These are phyloP conservation scores for Macrostomum lignano DNA, from an alignment of 1,140 invertebrate genomes.

Conservation along the genomic window DNA sequence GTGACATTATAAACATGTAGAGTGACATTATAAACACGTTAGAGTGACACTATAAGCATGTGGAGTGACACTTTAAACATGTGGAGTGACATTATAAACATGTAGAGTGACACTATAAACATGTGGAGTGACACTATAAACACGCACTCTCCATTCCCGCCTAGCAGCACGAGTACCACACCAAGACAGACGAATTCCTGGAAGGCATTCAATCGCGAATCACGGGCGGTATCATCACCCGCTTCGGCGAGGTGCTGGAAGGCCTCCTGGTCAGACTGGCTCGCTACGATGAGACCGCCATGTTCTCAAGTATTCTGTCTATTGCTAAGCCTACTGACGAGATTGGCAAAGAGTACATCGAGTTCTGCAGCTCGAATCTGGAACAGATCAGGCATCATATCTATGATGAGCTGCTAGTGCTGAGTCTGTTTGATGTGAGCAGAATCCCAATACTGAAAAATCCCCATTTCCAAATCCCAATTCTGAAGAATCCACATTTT, in stretches of 20 bases:
- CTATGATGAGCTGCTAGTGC: constrained; percentile 77
- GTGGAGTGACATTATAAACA: too few species aligned
- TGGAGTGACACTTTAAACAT: too few species aligned
- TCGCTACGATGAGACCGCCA: constrained; percentile 81
- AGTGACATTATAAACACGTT: too few species aligned
- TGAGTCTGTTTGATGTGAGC: constrained; percentile 72
- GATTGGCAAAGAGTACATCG: constrained; percentile 47
- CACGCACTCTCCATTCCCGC: too few species aligned
- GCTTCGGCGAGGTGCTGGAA: constrained; percentile 48
- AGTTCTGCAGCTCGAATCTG: constrained; percentile 79
- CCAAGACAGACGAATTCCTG: constrained; percentile 76
- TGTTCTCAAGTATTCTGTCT: constrained; percentile 83
- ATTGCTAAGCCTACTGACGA: constrained; percentile 44
- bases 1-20: too few species aligned
- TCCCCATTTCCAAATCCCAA: too few species aligned
- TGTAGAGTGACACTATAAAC: too few species aligned
- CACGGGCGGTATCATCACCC: constrained; percentile 63
- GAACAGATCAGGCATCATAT: constrained; percentile 90
- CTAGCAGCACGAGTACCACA: constrained; percentile 86
- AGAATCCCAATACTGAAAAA: too few species aligned
- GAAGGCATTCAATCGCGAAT: constrained; percentile 65
- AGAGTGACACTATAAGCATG: too few species aligned
- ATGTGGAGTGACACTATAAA: too few species aligned
- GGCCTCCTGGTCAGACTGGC: constrained; percentile 67
- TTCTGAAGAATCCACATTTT: too few species aligned